Percentiles rank a stretch among this genome's conserved stretches.
Conservation (phyloP, 2,888 invertebrate species). For the Neuroscelio doddi region DNA sequence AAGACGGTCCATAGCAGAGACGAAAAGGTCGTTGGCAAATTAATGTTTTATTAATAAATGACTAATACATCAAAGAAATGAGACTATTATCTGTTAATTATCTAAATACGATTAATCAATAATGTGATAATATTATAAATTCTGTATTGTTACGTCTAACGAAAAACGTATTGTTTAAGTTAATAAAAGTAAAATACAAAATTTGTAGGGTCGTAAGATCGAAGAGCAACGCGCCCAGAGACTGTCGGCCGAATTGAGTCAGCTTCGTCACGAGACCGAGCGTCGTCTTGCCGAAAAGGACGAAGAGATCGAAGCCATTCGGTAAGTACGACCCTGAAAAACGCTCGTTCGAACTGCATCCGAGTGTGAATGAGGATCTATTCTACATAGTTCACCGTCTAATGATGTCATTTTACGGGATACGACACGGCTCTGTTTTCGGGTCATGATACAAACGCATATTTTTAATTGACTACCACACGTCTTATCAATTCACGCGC, state of each 20-base stretch:
- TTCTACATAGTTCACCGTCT: too few relatives aligned
- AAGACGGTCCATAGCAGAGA: too few relatives aligned
- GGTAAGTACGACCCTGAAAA: constrained; percentile 78
- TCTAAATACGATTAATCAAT: too few relatives aligned
- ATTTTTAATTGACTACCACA: constrained; percentile 43
- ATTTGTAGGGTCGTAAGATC: constrained; percentile 96
- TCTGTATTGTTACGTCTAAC: too few relatives aligned
- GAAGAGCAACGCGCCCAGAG: constrained; percentile 97
- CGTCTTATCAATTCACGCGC: constrained; percentile 16
- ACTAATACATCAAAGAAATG: too few relatives aligned
- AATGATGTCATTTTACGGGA: constrained; percentile 11
- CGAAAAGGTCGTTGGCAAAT: too few relatives aligned
- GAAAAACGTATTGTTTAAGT: too few relatives aligned
- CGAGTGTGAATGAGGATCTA: constrained; percentile 3
- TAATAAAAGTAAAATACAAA: too few relatives aligned
- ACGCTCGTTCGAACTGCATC: too few relatives aligned
- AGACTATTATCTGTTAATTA: too few relatives aligned
- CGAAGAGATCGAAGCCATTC: constrained; percentile 97
- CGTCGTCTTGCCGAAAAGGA: constrained; percentile 98
- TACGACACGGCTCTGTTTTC: neutral
- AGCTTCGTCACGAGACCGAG: constrained; percentile 97
- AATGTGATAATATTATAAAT: too few relatives aligned
- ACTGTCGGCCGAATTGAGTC: constrained; percentile 92
- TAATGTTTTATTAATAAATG: too few relatives aligned
- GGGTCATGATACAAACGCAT: constrained; percentile 20